Base-by-base conservation (phyloP, 2,113 vertebrate genomes). In the Sisor rabdophorus region DNA sequence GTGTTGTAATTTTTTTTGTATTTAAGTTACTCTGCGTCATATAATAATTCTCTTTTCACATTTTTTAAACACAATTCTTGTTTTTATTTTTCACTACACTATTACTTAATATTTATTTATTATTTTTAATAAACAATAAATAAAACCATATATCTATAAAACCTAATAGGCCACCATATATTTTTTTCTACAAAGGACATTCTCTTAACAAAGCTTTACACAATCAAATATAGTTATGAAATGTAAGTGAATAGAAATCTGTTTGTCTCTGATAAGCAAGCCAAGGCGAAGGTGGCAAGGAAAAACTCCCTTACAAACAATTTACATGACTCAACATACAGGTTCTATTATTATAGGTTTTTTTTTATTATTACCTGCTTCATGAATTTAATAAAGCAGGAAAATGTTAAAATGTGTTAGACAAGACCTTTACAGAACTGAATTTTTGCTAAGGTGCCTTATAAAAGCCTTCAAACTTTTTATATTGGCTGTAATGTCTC, bases 401-500 rank as follows among this genome's bases (percentile, higher is more conserved):
- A 52, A 47, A 56, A n/a, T 50, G 22, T 9, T 63, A 30, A 53
- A 15, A n/a, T 50, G 24, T 76, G 52, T n/a, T 54, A 28, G 60
- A 26, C 22, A 47, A 11, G 9, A 11, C 52, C 22, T n/a, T 7
- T 65, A 32, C 15, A 55, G 30, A n/a, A 69, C 24, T 53, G n/a
- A 32, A 59, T 40, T 40, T 52, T 3, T 28, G 16, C 36, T 22
- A 68, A 26, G 54, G 65, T 71, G 52, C 58, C n/a, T 71, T 52
- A 30, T 40, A 54, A 63, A 61, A 55, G 22, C 36, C 70, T 65
- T 50, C 24, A 30, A 28, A 56, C 40, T 19, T 55, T 20, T 24
- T 30, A 47, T 61, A 77, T 56, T 72, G 73, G n/a, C 76, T 32
- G n/a, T 75, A 81, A 83, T 86, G 87, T 89, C 88, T 81, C 84